Evolutionary conservation across 2,888 invertebrate species (phyloP), one percentile per base, ranked within the genome.

Genomic region (Pyrochroa serraticornis): DNA sequence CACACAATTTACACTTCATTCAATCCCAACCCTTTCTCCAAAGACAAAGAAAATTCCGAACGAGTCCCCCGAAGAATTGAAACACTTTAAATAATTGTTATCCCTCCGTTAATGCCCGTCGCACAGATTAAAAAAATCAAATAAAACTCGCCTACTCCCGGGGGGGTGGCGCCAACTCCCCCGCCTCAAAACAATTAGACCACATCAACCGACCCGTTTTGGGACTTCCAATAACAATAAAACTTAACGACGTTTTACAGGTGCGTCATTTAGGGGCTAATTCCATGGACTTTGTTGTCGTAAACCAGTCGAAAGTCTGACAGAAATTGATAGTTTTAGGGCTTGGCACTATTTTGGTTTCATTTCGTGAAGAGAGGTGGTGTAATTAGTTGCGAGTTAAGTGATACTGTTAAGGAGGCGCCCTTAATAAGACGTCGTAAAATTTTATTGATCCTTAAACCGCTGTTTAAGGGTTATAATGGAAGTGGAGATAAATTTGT

Each of bases 1-100:
- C 64, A 65, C 60, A 64, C 67, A 70, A 71, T 74, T 73, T 71
- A 66, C 71, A 71, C 65, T 70, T 70, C 73, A 72, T 72, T 72
- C 71, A 72, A 70, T 73, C 60, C 60, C 64, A 74, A 73, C 74
- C 73, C 74, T 73, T 74, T 73, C 73, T 68, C 46, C 64, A 58
- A 59, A 69, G 68, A 71, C 70, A 73, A 73, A 71, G 72, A 72
- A 22, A 22, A 72, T 75, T 70, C 67, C 66, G 68, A 72, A 73
- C 69, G 65, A 71, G 66, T 73, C 73, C 72, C 73, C 65, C 63
- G 65, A 67, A 49, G 73, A 71, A 70, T 70, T 70, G 69, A 69
- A 72, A 75, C 76, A 75, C 76, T 76, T 74, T 72, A 71, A 73
- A 74, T 76, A 75, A 76, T 76, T 76, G 74, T 74, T 72, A 48